These are phyloP conservation scores for Balaeniceps rex DNA, from an alignment of 2,113 vertebrate species.

Conservation along the genomic window DNA sequence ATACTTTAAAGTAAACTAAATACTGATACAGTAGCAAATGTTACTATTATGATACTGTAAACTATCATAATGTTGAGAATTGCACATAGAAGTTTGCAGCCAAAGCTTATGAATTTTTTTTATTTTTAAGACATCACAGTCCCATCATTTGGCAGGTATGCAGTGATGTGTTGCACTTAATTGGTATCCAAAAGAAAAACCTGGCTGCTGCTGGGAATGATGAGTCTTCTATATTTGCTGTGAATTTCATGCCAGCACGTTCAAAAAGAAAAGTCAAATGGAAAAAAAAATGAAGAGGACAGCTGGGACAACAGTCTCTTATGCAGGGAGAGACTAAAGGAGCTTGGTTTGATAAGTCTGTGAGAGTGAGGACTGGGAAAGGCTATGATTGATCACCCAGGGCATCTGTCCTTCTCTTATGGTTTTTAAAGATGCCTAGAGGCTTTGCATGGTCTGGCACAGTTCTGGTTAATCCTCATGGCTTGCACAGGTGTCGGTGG, in stretches of 20 bases:
- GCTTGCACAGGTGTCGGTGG: background rate
- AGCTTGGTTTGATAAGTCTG: background rate
- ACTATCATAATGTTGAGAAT: background rate
- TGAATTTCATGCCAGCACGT: background rate
- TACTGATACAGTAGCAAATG: background rate
- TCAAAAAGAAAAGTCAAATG: background rate
- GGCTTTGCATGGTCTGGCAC: background rate
- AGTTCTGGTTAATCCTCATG: background rate
- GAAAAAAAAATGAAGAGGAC: background rate
- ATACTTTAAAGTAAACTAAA: background rate
- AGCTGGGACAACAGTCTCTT: background rate
- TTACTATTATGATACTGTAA: background rate
- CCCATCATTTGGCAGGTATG: background rate
- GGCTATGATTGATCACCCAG: background rate
- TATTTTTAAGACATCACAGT: background rate
- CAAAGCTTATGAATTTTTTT: background rate
- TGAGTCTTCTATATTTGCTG: background rate
- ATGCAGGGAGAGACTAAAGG: background rate
- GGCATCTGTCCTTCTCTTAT: rapidly evolving
- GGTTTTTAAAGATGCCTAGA: background rate
- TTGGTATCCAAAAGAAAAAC: background rate
- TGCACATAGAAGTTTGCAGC: background rate
- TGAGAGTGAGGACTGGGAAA: background rate
- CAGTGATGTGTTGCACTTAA: background rate
- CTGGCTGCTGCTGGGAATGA: background rate